Percentiles rank a stretch among this genome's conserved stretches.
These are phyloP conservation scores for Zootermopsis nevadensis DNA, from an alignment of 2,888 invertebrate genomes.

Conservation along the genomic window DNA sequence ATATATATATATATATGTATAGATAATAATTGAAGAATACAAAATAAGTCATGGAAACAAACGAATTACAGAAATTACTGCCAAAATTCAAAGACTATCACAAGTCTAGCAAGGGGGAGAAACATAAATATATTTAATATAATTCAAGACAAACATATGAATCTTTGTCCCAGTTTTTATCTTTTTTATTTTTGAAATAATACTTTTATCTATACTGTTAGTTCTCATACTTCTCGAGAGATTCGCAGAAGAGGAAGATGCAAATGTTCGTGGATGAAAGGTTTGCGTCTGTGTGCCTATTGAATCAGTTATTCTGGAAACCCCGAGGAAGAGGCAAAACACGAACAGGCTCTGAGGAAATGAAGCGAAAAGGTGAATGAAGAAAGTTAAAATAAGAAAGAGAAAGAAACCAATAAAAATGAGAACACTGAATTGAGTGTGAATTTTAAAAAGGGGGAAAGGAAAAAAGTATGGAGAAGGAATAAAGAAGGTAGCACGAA, in stretches of 20 bases:
- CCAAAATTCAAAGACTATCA: too few species aligned
- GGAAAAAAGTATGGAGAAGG: conserved; percentile 1
- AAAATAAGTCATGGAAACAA: too few species aligned
- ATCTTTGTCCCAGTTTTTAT: too few species aligned
- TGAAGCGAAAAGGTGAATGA: conserved; percentile 26
- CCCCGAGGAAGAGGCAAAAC: conserved; percentile 11
- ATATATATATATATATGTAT: too few species aligned
- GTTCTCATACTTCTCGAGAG: background rate
- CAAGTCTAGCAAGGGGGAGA: too few species aligned
- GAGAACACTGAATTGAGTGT: conserved; percentile 32
- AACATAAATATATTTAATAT: too few species aligned
- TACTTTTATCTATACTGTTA: background rate
- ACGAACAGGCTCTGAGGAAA: conserved; percentile 12
- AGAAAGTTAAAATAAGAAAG: background rate
- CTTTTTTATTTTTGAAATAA: background rate
- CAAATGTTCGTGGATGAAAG: conserved; percentile 29
- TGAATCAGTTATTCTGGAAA: conserved; percentile 43
- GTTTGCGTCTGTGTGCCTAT: conserved; percentile 37
- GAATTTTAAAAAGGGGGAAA: conserved; percentile 2
- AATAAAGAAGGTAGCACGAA: conserved; percentile 26
- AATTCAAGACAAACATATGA: too few species aligned
- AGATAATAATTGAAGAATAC: too few species aligned
- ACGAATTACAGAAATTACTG: too few species aligned
- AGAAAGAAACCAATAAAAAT: conserved; percentile 4
- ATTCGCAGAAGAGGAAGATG: background rate